Conservation (phyloP, 2,113 vertebrate genomes). For the Gallinago paraguaiae region DNA sequence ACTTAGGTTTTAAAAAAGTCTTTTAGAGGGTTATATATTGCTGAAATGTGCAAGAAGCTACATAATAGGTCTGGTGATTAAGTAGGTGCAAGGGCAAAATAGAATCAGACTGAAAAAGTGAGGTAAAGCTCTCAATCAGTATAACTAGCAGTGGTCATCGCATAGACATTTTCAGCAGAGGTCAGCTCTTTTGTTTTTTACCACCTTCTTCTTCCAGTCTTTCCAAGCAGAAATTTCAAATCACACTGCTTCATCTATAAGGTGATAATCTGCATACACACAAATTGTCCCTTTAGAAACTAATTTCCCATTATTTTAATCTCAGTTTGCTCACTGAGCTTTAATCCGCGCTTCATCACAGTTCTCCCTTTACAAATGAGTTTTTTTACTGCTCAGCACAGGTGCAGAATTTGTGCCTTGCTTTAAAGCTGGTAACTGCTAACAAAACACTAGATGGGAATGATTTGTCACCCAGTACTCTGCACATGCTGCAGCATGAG, state of each 20-base stretch:
- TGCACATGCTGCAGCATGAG: background rate
- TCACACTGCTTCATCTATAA: background rate
- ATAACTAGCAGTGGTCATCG: background rate
- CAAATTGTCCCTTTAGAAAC: background rate
- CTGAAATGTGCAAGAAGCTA: background rate
- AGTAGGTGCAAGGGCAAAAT: background rate
- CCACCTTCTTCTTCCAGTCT: background rate
- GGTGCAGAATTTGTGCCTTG: background rate
- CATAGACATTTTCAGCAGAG: background rate
- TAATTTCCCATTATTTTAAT: background rate
- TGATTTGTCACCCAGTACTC: background rate
- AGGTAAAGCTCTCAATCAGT: background rate
- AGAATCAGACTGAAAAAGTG: background rate
- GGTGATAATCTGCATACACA: background rate
- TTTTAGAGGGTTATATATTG: rapidly evolving
- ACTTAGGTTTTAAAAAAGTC: background rate
- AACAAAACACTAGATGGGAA: background rate
- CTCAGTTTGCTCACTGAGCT: background rate
- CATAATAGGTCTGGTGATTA: background rate
- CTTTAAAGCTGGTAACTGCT: background rate
- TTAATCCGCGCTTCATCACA: background rate
- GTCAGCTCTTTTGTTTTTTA: background rate
- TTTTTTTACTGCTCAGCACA: background rate
- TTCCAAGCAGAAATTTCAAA: background rate
- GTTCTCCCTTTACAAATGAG: background rate